phyloP scores from a whole-genome alignment of 2,888 invertebrate genomes.

The Agrotis ipsilon region DNA sequence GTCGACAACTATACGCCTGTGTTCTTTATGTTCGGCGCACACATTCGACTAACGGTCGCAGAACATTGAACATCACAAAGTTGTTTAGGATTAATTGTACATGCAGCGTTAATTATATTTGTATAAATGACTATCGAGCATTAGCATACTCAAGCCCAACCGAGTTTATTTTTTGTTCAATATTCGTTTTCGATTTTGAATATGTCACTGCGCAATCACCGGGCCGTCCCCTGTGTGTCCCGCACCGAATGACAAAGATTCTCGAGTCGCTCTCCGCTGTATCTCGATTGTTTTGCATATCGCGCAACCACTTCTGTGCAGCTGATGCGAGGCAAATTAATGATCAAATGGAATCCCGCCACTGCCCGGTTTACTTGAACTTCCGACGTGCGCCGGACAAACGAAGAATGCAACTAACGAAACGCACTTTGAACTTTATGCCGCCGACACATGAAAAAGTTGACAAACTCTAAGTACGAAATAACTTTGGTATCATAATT shows the following conservation, averaged over 20 bases:
- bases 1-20: constrained; percentile 66
- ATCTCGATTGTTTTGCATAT: constrained; percentile 90
- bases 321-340: constrained; percentile 86
- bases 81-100: constrained; percentile 52
- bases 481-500: constrained; percentile 85
- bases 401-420: constrained; percentile 63
- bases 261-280: constrained; percentile 74
- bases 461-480: constrained; percentile 71
- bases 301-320: constrained; percentile 78
- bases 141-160: constrained; percentile 42
- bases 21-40: constrained; percentile 50
- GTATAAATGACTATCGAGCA: constrained; percentile 33
- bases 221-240: constrained; percentile 63
- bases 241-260: constrained; percentile 69
- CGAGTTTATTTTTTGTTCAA: constrained; percentile 22
- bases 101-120: constrained; percentile 50
- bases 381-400: constrained; percentile 75
- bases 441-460: constrained; percentile 68
- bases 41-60: constrained; percentile 61
- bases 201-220: constrained; percentile 44
- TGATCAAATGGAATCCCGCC: constrained; percentile 84
- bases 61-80: constrained; percentile 33
- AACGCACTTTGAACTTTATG: constrained; percentile 75
- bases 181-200: constrained; percentile 46
- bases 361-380: constrained; percentile 74